These are phyloP conservation scores for Phrynocephalus vlangalii DNA, from an alignment of 2,797 vertebrate genomes.

Conservation along the genomic window DNA sequence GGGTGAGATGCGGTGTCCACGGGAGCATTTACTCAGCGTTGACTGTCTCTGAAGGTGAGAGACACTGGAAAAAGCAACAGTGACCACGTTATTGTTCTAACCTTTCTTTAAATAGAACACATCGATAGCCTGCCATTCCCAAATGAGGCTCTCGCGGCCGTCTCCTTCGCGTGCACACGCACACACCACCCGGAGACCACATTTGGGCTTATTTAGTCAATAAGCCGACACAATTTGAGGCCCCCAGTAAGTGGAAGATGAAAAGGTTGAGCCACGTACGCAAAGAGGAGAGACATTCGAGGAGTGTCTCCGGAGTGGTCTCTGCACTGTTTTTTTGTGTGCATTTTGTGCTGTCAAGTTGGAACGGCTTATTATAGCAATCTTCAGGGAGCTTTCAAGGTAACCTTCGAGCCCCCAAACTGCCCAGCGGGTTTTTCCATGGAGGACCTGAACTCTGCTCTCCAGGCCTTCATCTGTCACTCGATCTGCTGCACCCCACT, in stretches of 20 bases:
- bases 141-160: slow-evolving; percentile 56
- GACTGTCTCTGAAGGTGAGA: slow-evolving; percentile 72
- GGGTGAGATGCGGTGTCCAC: slow-evolving; percentile 18
- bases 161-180: neutral
- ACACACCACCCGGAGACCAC: slow-evolving; percentile 35
- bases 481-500: too few species aligned
- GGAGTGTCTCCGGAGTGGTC: neutral
- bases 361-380: slow-evolving; percentile 15
- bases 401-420: too few species aligned
- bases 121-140: slow-evolving; percentile 71
- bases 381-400: too few species aligned
- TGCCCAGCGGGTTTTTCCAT: too few species aligned
- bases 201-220: slow-evolving; percentile 64
- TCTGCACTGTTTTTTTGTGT: slow-evolving; percentile 17
- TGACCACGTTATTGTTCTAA: slow-evolving; percentile 75
- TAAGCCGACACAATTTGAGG: slow-evolving; percentile 41
- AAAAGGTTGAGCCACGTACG: slow-evolving; percentile 37
- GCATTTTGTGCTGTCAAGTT: neutral
- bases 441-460: too few species aligned
- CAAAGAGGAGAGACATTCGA: slow-evolving; percentile 27
- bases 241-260: neutral
- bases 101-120: slow-evolving; percentile 76
- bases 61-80: slow-evolving; percentile 72
- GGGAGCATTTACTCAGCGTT: slow-evolving; percentile 72
- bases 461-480: neutral